Percentiles rank a stretch among this genome's conserved stretches.
Conservation (phyloP, 2,888 invertebrate species). For the Stictocephala bisonia region DNA sequence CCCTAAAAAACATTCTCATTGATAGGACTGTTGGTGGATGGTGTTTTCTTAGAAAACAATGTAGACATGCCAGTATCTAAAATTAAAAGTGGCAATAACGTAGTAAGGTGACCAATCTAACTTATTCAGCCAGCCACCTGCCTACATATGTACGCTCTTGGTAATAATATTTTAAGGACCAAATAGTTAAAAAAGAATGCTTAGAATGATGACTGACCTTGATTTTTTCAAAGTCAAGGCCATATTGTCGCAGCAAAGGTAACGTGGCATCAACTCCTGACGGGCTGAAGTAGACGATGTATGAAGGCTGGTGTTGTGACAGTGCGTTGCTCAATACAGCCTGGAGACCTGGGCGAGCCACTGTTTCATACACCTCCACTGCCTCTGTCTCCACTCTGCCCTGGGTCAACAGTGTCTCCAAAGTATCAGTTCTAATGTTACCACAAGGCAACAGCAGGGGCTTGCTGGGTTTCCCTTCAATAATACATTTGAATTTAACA, state of each 20-base stretch:
- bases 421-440: conserved; percentile 53
- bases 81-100: too few species aligned
- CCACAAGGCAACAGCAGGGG: conserved; percentile 58
- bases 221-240: conserved; percentile 43
- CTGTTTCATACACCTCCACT: conserved; percentile 57
- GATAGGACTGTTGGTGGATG: too few species aligned
- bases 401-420: conserved; percentile 49
- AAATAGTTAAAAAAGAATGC: too few species aligned
- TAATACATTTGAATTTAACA: too few species aligned
- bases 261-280: conserved; percentile 57
- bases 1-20: too few species aligned
- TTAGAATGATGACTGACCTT: conserved; percentile 34
- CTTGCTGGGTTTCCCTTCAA: conserved; percentile 51
- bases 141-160: too few species aligned
- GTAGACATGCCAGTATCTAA: too few species aligned
- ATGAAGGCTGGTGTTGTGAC: conserved; percentile 40
- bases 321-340: conserved; percentile 47
- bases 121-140: too few species aligned
- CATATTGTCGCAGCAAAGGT: conserved; percentile 47
- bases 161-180: not conserved
- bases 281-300: conserved; percentile 59
- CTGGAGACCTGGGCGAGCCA: conserved; percentile 54
- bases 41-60: too few species aligned
- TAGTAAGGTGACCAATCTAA: too few species aligned
- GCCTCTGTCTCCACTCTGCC: conserved; percentile 51